Evolutionary conservation across 2,888 invertebrate species (phyloP).

Genomic region (Balanococcus diminutus): DNA sequence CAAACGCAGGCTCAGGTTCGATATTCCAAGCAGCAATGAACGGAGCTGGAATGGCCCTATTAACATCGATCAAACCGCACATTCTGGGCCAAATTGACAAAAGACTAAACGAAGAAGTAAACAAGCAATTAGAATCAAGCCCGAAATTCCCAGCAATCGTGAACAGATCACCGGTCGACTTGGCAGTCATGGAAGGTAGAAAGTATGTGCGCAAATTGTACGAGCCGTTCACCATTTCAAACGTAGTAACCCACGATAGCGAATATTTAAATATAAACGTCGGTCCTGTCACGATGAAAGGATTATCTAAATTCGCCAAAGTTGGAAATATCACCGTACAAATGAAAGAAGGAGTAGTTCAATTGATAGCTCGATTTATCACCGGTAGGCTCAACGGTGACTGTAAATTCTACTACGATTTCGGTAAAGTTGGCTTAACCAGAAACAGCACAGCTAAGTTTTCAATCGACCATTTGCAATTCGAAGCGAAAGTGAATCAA

Average conservation of each 20-base stretch:
- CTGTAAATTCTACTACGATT: constrained; percentile 77
- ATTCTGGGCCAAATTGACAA: constrained; percentile 79
- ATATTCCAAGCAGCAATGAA: constrained; percentile 68
- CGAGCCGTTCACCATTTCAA: constrained; percentile 70
- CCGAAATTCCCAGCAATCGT: constrained; percentile 68
- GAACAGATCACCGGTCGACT: constrained; percentile 75
- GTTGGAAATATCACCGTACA: constrained; percentile 77
- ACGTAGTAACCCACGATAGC: constrained; percentile 56
- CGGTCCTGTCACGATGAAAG: constrained; percentile 64
- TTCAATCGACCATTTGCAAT: constrained; percentile 74
- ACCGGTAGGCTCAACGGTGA: constrained; percentile 78
- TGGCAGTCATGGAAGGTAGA: constrained; percentile 76
- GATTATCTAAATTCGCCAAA: constrained; percentile 80
- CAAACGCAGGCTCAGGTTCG: not conserved
- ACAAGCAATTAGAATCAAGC: constrained; percentile 75
- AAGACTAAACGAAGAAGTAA: constrained; percentile 74
- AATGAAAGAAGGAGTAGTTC: constrained; percentile 73
- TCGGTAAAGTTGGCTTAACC: constrained; percentile 65
- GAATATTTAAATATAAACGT: constrained; percentile 45
- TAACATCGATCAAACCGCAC: constrained; percentile 85
- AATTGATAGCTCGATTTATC: constrained; percentile 75
- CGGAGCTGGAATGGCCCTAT: constrained; percentile 78
- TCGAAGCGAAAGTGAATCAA: constrained; percentile 73
- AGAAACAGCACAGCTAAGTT: constrained; percentile 73
- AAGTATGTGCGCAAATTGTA: constrained; percentile 69